Conservation (phyloP, 64 coral and sea anemone species). For the Catalaphyllia jardinei region DNA sequence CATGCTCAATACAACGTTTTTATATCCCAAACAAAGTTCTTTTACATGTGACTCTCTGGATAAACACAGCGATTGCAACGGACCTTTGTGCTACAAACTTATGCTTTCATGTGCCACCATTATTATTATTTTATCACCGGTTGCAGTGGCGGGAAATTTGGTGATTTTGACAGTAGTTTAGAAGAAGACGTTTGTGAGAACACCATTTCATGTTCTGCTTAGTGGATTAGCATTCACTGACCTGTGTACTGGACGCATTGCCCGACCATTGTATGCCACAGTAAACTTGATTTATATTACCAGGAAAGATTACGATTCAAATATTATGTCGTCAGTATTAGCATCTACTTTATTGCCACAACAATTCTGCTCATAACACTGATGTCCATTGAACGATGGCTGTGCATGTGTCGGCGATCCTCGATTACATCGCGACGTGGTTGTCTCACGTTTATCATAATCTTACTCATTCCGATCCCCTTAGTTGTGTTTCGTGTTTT, state of each 20-base stretch:
- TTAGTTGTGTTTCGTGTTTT: background rate
- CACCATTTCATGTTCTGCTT: background rate
- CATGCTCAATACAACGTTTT: background rate
- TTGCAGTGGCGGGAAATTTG: constrained; percentile 10
- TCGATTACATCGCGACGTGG: background rate
- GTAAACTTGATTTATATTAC: background rate
- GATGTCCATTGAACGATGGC: constrained; percentile 23
- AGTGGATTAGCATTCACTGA: background rate
- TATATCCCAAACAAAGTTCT: background rate
- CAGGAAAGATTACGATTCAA: background rate
- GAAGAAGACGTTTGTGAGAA: constrained; percentile 1
- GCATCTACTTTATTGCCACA: background rate
- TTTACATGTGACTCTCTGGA: background rate
- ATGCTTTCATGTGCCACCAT: background rate
- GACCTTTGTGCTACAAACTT: background rate
- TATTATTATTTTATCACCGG: background rate
- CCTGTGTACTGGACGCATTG: background rate
- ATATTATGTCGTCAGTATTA: background rate
- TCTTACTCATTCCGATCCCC: background rate
- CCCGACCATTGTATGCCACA: background rate
- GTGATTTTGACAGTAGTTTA: constrained; percentile 10
- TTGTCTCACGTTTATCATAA: background rate
- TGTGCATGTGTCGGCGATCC: constrained; percentile 2
- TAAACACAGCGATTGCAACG: background rate
- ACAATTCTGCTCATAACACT: background rate